Percentiles rank a stretch among this genome's conserved stretches.
Evolutionary conservation across 1,140 invertebrate species (phyloP).

Genomic region (Tetramorium simillimum): DNA sequence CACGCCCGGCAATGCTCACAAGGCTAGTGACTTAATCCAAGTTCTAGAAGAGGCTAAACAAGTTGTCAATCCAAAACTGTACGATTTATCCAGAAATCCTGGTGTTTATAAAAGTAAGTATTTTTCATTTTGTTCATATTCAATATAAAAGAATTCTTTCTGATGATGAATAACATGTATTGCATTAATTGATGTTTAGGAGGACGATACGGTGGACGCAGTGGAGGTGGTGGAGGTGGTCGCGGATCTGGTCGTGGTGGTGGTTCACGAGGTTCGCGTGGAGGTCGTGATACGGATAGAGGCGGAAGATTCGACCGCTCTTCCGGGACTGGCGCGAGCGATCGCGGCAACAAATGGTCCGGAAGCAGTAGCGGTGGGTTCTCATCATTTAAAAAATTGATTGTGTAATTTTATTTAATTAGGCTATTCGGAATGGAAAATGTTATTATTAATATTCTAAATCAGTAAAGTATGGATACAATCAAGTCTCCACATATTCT

Average conservation of each 20-base stretch:
- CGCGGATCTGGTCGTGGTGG: constrained; percentile 76
- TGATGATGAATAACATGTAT: not conserved
- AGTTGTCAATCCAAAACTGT: constrained; percentile 87
- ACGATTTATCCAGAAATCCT: constrained; percentile 83
- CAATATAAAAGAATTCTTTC: not conserved
- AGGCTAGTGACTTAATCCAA: constrained; percentile 89
- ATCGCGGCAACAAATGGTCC: constrained; percentile 81
- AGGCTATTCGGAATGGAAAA: not conserved
- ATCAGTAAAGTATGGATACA: constrained; percentile 15
- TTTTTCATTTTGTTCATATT: not conserved
- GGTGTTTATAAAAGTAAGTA: constrained; percentile 81
- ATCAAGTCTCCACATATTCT: constrained; percentile 13
- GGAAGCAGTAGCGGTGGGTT: constrained; percentile 73
- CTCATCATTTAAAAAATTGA: constrained; percentile 30
- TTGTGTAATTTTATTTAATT: not conserved
- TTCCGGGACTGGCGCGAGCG: constrained; percentile 65
- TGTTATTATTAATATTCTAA: not conserved
- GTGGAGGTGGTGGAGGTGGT: constrained; percentile 73
- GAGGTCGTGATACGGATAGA: constrained; percentile 76
- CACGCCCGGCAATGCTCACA: constrained; percentile 91
- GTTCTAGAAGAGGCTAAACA: constrained; percentile 91
- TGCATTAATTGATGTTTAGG: constrained; percentile 54
- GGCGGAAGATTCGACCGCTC: constrained; percentile 79
- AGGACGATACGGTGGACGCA: constrained; percentile 74
- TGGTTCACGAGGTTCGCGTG: constrained; percentile 70